Evolutionary conservation across 1,140 invertebrate species (phyloP).

Genomic region (Zaprionus africanus): DNA sequence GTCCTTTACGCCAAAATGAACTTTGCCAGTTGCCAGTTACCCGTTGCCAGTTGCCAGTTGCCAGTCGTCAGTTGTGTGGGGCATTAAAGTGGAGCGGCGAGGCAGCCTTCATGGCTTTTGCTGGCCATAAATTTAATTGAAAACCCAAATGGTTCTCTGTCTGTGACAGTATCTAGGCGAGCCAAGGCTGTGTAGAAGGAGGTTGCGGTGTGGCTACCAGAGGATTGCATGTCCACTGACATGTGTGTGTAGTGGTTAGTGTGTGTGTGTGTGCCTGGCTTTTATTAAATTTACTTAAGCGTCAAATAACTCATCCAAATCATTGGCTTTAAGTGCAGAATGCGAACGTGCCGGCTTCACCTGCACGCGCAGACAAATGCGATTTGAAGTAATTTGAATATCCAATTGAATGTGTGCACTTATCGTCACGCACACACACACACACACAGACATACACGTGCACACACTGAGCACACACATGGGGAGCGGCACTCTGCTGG

Average conservation of each 20-base stretch:
- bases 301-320: constrained; percentile 54
- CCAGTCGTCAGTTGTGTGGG: constrained; percentile 25
- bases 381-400: constrained; percentile 82
- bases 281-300: constrained; percentile 77
- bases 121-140: constrained; percentile 80
- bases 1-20: constrained; percentile 79
- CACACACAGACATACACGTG: constrained; percentile 9
- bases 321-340: constrained; percentile 65
- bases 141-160: constrained; percentile 72
- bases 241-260: background rate
- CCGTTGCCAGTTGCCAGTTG: constrained; percentile 17
- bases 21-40: constrained; percentile 57
- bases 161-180: constrained; percentile 57
- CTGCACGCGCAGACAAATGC: constrained; percentile 74
- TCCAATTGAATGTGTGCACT: constrained; percentile 80
- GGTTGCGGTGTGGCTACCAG: constrained; percentile 6
- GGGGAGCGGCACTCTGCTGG: background rate
- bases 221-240: constrained; percentile 23
- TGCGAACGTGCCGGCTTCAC: constrained; percentile 60
- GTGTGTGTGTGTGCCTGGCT: constrained; percentile 48
- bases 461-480: constrained; percentile 14
- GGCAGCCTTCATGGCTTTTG: constrained; percentile 38
- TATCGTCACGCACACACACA: constrained; percentile 49
- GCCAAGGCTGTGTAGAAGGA: background rate
- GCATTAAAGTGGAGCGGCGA: constrained; percentile 56